phyloP scores from a whole-genome alignment of 2,888 invertebrate species.

The Neoascia interrupta region DNA sequence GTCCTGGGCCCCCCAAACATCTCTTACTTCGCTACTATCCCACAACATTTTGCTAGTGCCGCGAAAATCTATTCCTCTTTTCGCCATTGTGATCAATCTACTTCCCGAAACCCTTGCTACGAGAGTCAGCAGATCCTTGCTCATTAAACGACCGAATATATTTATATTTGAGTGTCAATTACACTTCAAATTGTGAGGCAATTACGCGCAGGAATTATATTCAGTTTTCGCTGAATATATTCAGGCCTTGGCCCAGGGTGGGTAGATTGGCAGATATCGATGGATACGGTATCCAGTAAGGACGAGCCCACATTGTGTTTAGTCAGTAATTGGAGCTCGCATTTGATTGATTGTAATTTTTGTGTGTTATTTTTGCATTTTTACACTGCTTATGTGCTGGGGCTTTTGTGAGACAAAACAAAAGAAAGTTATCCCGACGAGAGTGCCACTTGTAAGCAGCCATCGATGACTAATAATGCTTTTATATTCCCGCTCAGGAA shows the following conservation, averaged over 20 bases:
- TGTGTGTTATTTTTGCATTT: not conserved
- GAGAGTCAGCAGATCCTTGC: conserved; percentile 9
- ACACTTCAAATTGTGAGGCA: conserved; percentile 46
- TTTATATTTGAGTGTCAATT: conserved; percentile 45
- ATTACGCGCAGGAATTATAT: conserved; percentile 18
- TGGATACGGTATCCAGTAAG: not conserved
- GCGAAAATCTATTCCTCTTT: not conserved
- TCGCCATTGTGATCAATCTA: conserved; percentile 11
- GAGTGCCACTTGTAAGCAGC: no score
- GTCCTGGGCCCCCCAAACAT: not conserved
- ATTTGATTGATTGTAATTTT: conserved; percentile 48
- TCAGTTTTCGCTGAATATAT: conserved; percentile 9
- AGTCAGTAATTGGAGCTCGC: conserved; percentile 41
- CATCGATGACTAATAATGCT: no score
- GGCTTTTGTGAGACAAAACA: no score
- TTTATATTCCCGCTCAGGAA: no score
- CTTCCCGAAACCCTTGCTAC: not conserved
- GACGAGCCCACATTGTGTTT: conserved; percentile 1
- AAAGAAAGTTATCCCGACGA: no score
- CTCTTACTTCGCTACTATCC: not conserved
- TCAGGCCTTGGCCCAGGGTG: not conserved
- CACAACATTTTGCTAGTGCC: no score
- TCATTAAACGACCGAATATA: conserved; percentile 16
- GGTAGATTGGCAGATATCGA: not conserved
- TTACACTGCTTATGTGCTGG: no score